Evolutionary conservation across 2,888 invertebrate species (phyloP).

Genomic region (Cremastobaeus sp.): DNA sequence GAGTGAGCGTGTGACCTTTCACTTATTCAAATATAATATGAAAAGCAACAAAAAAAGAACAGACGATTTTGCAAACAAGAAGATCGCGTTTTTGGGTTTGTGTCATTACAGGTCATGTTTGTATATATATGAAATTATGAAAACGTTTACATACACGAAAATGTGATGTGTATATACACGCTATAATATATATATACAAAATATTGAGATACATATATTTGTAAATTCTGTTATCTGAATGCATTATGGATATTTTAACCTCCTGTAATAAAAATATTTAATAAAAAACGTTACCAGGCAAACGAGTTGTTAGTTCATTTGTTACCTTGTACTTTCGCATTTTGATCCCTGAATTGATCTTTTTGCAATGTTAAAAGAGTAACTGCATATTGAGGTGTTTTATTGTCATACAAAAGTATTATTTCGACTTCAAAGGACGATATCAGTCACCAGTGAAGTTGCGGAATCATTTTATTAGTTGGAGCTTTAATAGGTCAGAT

Average conservation of each 20-base stretch:
- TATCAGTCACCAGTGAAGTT: no score
- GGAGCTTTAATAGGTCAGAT: no score
- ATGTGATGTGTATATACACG: constrained; percentile 74
- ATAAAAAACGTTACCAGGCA: constrained; percentile 77
- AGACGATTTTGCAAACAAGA: constrained; percentile 60
- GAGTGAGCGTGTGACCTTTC: constrained; percentile 56
- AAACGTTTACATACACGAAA: constrained; percentile 72
- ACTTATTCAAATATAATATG: constrained; percentile 42
- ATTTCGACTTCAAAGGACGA: no score
- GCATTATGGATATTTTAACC: constrained; percentile 77
- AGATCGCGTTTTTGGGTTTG: constrained; percentile 64
- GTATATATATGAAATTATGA: constrained; percentile 69
- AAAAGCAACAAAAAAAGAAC: constrained; percentile 62
- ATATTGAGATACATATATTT: constrained; percentile 76
- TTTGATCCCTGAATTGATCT: not conserved
- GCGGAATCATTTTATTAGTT: no score
- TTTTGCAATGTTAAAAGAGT: no score
- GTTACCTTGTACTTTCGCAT: not conserved
- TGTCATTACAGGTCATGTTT: constrained; percentile 73
- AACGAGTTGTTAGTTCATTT: constrained; percentile 33
- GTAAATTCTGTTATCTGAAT: constrained; percentile 77
- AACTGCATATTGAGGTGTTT: no score
- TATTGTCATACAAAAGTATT: no score
- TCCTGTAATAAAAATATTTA: constrained; percentile 77
- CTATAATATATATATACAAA: constrained; percentile 68